Base-by-base conservation (phyloP, 2,113 vertebrate species). In the Progne subis region DNA sequence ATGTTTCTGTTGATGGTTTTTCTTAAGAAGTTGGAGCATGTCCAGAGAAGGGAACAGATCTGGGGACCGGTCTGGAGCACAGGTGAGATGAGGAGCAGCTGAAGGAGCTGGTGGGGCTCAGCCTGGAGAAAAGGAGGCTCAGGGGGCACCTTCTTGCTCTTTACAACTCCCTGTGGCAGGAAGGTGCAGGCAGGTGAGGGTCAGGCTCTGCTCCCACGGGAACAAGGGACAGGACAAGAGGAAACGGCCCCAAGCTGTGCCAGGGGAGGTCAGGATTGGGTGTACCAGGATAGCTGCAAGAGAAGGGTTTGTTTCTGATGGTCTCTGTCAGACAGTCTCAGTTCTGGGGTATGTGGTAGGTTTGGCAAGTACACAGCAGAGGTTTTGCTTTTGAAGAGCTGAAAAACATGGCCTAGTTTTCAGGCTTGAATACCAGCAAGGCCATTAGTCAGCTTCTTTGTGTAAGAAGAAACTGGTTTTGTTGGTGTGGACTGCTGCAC, bases 31-130 rank as follows among this genome's bases (percentile, higher is more conserved):
- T 32, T 72, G 34, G 20, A 82, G 23, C 0, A 0, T 8, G 16
- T 70, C 18, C 12, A 39, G 47, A 60, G 46, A 77, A 67, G 41
- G 24, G 26, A 90, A 2, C 0, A 0, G 15, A 34, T 14, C 21
- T 80, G 28, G 14, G 32, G 18, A 46, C 32, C 20, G 39, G 29
- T 39, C 18, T 89, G 63, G 56, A 64, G 67, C 18, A 60, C 8
- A 53, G 24, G 44, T 26, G 16, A 10, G 18, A 12, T 4, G 3
- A 39, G 29, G n/a, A 70, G n/a, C 0, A 0, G 12, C 26, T 41
- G 56, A 52, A 25, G 61, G 25, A 75, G 12, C n/a, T 63, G 37
- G 3, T 32, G 18, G 3, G 4, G n/a, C 34, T 53, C 23, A 63
- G 28, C 11, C 47, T 82, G 56, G 82, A 56, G 69, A 39, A 68